Percentiles rank a stretch among this genome's conserved stretches.
Conservation (phyloP, 2,113 vertebrate genomes). For the Calcarius ornatus region DNA sequence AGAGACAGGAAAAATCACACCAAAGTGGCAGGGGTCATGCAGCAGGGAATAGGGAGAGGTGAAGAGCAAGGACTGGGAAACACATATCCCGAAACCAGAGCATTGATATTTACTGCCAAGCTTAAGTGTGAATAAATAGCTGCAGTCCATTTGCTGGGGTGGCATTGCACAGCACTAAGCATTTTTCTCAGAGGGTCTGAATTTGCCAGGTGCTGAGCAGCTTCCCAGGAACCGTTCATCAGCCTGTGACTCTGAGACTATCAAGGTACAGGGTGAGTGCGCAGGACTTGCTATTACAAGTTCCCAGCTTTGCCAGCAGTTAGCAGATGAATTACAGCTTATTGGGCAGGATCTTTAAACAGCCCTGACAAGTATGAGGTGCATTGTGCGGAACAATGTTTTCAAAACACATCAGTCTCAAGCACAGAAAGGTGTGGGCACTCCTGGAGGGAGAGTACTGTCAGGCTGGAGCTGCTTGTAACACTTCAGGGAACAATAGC, state of each 20-base stretch:
- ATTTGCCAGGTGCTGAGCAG: neutral
- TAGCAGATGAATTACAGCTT: conserved; percentile 17
- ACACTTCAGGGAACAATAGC: neutral
- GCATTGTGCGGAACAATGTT: neutral
- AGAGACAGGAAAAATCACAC: neutral
- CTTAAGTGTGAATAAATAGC: neutral
- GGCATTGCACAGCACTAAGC: neutral
- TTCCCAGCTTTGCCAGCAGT: neutral
- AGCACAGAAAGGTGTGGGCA: neutral
- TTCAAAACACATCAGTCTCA: neutral
- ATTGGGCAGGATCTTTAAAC: neutral
- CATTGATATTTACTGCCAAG: neutral
- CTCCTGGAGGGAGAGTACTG: neutral
- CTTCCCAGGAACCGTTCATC: neutral
- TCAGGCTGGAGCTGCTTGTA: neutral
- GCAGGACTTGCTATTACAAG: neutral
- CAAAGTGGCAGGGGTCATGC: neutral
- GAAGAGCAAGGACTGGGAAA: conserved; percentile 2
- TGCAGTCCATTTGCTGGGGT: neutral
- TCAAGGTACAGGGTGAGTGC: neutral
- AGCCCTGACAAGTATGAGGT: neutral
- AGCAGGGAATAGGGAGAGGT: neutral
- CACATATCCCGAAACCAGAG: neutral
- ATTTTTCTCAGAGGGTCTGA: neutral
- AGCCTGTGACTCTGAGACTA: neutral